Base-by-base conservation (phyloP, 1,140 invertebrate genomes). In the Bombus picipes region DNA sequence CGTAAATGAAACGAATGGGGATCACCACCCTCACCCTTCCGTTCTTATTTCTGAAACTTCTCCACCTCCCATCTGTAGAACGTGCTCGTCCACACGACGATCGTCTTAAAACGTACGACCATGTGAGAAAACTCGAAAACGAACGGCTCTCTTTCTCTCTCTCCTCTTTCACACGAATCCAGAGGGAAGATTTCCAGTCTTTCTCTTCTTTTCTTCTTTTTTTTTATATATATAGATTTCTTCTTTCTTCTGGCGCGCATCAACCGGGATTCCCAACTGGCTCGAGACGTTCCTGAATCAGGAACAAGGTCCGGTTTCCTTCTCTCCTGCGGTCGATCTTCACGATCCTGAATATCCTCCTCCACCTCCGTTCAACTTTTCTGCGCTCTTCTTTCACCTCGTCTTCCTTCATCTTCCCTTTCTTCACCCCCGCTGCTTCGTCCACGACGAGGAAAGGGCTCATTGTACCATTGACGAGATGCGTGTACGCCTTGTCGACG, bases 401-500 rank as follows among this genome's bases (percentile, higher is more conserved):
- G 53, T 70, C 62, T n/a, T 78, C 66, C 78, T 47, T 43, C 79
- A 68, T 39, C 77, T 34, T 41, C n/a, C n/a, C 59, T 59, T 22
- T 12, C 59, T 53, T 78, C 73, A 47, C 70, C 62, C 53, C 72
- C 68, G 78, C 70, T 47, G 62, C 53, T 57, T 68, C 83, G 66
- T 86, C 72, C 68, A 62, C 74, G 57, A 32, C 39, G 57, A 71
- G 68, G 80, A 43, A 83, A 81, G 76, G 73, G 59, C 82, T 85
- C 85, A 91, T 91, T 91, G 90, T 91, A 90, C 89, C 83, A 78
- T 81, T 83, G 83, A 86, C 77, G 89, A 91, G 83, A 91, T 88
- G 89, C 88, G 89, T 87, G 89, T 88, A 88, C 85, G 86, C 89
- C 88, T 92, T 92, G 87, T 92, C 88, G 88, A 91, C 91, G 91